Evolutionary conservation across 2,888 invertebrate species (phyloP).

Genomic region (Silvanus unidentatus): DNA sequence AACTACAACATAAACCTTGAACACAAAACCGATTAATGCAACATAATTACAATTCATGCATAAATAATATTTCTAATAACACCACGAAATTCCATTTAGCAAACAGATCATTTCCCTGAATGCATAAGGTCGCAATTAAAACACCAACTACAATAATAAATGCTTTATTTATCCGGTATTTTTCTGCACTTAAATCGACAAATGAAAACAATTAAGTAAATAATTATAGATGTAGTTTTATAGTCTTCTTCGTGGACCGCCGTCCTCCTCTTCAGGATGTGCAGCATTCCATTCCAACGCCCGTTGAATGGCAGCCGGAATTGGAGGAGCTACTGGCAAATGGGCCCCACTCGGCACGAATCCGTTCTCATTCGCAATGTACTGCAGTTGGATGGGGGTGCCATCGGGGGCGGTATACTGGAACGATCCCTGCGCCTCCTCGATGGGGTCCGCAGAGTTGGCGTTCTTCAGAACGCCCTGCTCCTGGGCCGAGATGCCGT

Average conservation of each 20-base stretch:
- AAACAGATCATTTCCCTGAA: no score
- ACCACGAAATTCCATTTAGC: no score
- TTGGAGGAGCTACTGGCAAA: constrained; percentile 58
- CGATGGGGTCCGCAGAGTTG: constrained; percentile 45
- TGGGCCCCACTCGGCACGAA: constrained; percentile 58
- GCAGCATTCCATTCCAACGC: constrained; percentile 61
- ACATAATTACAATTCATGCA: no score
- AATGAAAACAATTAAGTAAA: no score
- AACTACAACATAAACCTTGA: no score
- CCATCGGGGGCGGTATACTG: constrained; percentile 59
- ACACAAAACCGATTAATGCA: no score
- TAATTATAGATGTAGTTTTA: no score
- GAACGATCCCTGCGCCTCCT: constrained; percentile 51
- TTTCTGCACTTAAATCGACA: no score
- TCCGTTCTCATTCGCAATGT: constrained; percentile 64
- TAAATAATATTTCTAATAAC: no score
- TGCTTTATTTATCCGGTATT: no score
- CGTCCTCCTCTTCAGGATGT: constrained; percentile 50
- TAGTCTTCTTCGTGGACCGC: background rate
- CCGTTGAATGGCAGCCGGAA: constrained; percentile 61
- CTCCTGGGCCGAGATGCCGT: constrained; percentile 50
- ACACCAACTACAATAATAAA: no score
- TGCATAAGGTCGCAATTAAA: no score
- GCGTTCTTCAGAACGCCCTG: constrained; percentile 43
- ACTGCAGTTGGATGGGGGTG: constrained; percentile 52